Evolutionary conservation across 1,140 invertebrate genomes (phyloP), one percentile per base, ranked within the genome.

Genomic region (Chironomus striatipennis): DNA sequence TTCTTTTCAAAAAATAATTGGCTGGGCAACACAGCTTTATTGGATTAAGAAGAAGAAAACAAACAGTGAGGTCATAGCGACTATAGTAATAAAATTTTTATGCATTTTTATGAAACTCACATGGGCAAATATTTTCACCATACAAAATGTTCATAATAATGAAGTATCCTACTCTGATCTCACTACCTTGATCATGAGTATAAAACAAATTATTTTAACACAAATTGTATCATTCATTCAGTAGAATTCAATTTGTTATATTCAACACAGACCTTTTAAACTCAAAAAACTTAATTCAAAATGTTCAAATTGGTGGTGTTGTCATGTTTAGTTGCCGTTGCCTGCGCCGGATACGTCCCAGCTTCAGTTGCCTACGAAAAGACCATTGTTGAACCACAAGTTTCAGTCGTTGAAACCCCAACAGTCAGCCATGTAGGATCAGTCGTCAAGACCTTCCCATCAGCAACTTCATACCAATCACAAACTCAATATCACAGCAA

Each of bases 401-500:
- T 12, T 10, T 15, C 34, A 73, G 34, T 73, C 24, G 73, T 73
- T 15, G 73, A 73, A 42, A 70, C 65, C 7, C 75, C 77, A 21
- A 72, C 75, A 20, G 24, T 73, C 42, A 17, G 7, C 7, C 74
- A 74, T 15, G 74, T 67, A 7, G 47, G 20, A 21, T 24, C 74
- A 74, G 43, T 65, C 20, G 74, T 74, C 7, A 34, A 47, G 21
- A 64, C 21, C 64, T 10, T 74, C 15, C 82, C 81, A 9, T 80
- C 81, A 6, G 81, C 81, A 10, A 77, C 82, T 42, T 83, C 81
- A 43, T 84, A 83, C 75, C 86, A 87, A 78, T 86, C 84, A 79
- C 87, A 84, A 77, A 83, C 86, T 18, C 82, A 86, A 74, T 81
- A 86, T 43, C 83, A 83, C 73, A 81, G 81, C 75, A 75, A 72